Evolutionary conservation across 2,797 vertebrate genomes (phyloP).

Genomic region (Danio tinwini): DNA sequence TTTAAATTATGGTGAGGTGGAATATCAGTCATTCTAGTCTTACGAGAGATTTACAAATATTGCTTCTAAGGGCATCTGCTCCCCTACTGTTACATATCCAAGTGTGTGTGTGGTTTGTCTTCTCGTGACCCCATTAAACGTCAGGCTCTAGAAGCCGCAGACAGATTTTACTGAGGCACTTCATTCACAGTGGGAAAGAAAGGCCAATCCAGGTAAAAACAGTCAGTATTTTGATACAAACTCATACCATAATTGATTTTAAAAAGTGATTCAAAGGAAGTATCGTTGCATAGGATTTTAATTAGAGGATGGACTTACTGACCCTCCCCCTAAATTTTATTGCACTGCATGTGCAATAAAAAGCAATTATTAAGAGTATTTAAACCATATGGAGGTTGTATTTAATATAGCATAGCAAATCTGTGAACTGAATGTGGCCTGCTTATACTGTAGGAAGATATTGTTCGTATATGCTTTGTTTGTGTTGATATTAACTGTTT

Average conservation of each 20-base stretch:
- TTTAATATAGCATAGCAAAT: too few species aligned
- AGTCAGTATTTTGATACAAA: neutral
- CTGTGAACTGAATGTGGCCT: too few species aligned
- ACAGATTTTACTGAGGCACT: neutral
- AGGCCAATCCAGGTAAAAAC: neutral
- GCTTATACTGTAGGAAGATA: too few species aligned
- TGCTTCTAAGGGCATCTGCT: neutral
- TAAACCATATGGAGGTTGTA: too few species aligned
- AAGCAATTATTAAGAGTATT: too few species aligned
- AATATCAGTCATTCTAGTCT: neutral
- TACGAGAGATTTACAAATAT: neutral
- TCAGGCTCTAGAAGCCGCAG: conserved; percentile 6
- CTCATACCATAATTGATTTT: neutral
- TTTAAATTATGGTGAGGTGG: neutral
- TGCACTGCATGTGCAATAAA: too few species aligned
- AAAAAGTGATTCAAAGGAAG: conserved; percentile 9
- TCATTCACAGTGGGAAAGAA: neutral
- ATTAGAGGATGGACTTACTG: conserved; percentile 11
- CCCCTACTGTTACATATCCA: neutral
- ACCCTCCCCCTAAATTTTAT: neutral
- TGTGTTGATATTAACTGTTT: too few species aligned
- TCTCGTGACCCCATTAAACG: neutral
- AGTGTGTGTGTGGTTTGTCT: conserved; percentile 9
- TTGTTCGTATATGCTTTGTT: too few species aligned
- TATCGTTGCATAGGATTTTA: conserved; percentile 19